A percentile compares a stretch with the other conserved stretches of the same genome.
These are phyloP conservation scores for Rhinophrynus dorsalis DNA, from an alignment of 2,797 vertebrate species.

Conservation along the genomic window DNA sequence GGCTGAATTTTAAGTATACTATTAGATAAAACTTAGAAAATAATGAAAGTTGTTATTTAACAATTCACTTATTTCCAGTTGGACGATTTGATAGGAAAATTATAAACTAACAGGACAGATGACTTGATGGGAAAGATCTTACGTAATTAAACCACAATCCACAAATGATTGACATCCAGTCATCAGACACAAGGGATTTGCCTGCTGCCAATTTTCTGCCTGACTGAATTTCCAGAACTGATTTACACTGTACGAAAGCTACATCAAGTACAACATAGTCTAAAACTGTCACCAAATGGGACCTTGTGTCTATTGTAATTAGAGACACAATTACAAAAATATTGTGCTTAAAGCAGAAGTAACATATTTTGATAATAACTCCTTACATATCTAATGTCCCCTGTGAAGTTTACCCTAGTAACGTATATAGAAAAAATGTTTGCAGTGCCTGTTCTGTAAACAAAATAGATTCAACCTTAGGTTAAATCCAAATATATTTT, in stretches of 20 bases:
- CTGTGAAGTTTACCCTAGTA: too few relatives aligned
- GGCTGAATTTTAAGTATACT: too few relatives aligned
- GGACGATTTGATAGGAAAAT: not conserved
- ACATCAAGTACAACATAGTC: conserved; percentile 26
- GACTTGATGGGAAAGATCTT: not conserved
- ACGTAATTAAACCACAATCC: not conserved
- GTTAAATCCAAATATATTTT: too few relatives aligned
- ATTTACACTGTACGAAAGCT: conserved; percentile 27
- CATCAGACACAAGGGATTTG: conserved; percentile 26
- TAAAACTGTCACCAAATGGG: conserved; percentile 32
- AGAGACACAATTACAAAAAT: conserved; percentile 20
- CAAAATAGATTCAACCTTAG: too few relatives aligned
- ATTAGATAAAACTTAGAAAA: too few relatives aligned
- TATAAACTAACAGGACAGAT: conserved; percentile 19
- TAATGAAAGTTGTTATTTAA: too few relatives aligned
- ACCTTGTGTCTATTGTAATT: conserved; percentile 23
- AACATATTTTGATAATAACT: too few relatives aligned
- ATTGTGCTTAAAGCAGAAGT: too few relatives aligned
- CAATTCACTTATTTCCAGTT: too few relatives aligned
- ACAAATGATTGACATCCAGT: conserved; percentile 36
- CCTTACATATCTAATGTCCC: too few relatives aligned
- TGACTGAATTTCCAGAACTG: not conserved
- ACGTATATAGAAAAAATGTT: too few relatives aligned
- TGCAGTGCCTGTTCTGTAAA: too few relatives aligned
- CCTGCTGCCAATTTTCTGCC: conserved; percentile 36